phyloP scores from a whole-genome alignment of 1,140 invertebrate genomes.

The Antheraea pernyi region DNA sequence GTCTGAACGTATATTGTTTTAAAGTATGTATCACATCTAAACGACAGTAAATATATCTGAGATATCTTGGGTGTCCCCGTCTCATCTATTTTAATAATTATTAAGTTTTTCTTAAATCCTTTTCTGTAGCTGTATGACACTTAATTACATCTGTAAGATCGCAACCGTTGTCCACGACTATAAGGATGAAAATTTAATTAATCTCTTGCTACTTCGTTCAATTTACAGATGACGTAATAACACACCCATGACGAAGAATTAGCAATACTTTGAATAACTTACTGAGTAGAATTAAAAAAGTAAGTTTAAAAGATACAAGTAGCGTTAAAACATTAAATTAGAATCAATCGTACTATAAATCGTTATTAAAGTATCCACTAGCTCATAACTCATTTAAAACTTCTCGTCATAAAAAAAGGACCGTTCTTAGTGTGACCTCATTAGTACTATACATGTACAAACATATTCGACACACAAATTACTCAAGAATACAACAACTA shows the following conservation, averaged over 20 bases:
- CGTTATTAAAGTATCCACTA: no score
- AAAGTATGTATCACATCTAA: no score
- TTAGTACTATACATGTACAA: slow-evolving; percentile 31
- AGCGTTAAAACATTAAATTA: neutral
- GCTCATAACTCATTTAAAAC: no score
- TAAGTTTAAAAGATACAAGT: neutral
- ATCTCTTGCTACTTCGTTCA: neutral
- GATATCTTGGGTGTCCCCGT: no score
- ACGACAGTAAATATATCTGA: no score
- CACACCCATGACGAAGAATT: neutral
- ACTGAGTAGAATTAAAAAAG: neutral
- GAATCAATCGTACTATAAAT: neutral
- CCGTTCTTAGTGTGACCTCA: slow-evolving; percentile 45
- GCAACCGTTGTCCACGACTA: neutral
- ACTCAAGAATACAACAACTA: slow-evolving; percentile 4
- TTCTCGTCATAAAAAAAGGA: neutral
- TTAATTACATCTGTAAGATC: no score
- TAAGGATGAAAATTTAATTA: neutral
- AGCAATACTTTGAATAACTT: neutral
- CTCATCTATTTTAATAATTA: no score
- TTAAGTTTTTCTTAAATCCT: no score
- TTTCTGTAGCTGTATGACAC: no score
- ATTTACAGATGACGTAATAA: neutral
- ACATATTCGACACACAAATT: slow-evolving; percentile 17
- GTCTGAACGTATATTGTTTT: no score